Conservation (phyloP, 2,888 invertebrate genomes). For the Aproaerema taeniolella region DNA sequence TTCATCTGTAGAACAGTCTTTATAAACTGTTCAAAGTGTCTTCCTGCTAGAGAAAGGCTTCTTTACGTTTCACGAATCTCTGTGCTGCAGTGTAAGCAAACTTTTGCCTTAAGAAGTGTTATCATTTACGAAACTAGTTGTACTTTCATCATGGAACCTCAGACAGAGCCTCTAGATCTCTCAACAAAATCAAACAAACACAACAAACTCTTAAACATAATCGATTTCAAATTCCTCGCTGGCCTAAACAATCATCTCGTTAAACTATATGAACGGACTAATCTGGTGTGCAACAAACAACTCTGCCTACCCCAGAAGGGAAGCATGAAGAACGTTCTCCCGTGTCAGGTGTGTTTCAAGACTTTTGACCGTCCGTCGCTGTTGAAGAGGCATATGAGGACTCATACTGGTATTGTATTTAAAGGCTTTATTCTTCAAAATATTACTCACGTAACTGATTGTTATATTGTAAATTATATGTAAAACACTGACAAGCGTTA, state of each 20-base stretch:
- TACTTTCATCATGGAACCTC: conserved; percentile 39
- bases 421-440: too few species aligned
- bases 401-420: conserved; percentile 77
- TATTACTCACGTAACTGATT: too few species aligned
- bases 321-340: conserved; percentile 51
- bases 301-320: conserved; percentile 28
- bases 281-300: conserved; percentile 33
- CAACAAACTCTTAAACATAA: conserved; percentile 42
- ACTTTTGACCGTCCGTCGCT: conserved; percentile 83
- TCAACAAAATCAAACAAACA: conserved; percentile 42
- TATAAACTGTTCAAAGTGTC: too few species aligned
- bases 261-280: conserved; percentile 58
- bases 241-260: conserved; percentile 61
- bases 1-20: too few species aligned
- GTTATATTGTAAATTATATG: too few species aligned
- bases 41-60: too few species aligned
- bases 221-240: conserved; percentile 59
- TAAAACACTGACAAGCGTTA: too few species aligned
- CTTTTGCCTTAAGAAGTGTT: too few species aligned
- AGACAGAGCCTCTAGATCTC: conserved; percentile 62
- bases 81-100: too few species aligned
- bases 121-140: neutral
- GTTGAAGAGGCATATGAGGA: conserved; percentile 81
- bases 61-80: too few species aligned
- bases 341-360: conserved; percentile 81